A percentile compares a stretch with the other conserved stretches of the same genome.
Evolutionary conservation across 2,888 invertebrate genomes (phyloP).

Genomic region (Drosophila vallismaia): DNA sequence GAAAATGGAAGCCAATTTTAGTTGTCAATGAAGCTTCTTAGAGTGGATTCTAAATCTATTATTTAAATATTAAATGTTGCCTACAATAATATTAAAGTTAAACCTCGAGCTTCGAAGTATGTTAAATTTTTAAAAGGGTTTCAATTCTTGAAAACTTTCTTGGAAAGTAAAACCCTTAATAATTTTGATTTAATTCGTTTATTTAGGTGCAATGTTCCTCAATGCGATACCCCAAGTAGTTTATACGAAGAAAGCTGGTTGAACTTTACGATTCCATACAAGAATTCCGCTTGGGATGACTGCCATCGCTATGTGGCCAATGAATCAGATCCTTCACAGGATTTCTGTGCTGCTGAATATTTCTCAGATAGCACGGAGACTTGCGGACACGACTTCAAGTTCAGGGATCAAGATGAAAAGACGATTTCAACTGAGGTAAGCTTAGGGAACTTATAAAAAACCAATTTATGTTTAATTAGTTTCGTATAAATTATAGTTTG

Average conservation of each 20-base stretch:
- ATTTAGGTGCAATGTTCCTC: conserved; percentile 81
- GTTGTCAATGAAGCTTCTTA: too few relatives aligned
- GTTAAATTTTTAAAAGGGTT: too few relatives aligned
- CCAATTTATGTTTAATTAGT: background rate
- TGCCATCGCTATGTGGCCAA: conserved; percentile 63
- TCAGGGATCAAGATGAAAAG: conserved; percentile 70
- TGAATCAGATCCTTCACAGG: conserved; percentile 45
- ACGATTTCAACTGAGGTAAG: conserved; percentile 80
- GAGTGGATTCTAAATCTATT: too few relatives aligned
- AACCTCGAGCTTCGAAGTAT: too few relatives aligned
- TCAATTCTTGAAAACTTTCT: too few relatives aligned
- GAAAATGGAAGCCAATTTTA: too few relatives aligned
- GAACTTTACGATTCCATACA: conserved; percentile 82
- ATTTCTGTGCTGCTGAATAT: conserved; percentile 82
- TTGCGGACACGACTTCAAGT: conserved; percentile 76
- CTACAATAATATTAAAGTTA: too few relatives aligned
- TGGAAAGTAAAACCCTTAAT: background rate
- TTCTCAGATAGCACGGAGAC: conserved; percentile 79
- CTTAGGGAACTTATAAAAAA: too few relatives aligned
- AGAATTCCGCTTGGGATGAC: conserved; percentile 59
- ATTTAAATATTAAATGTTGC: too few relatives aligned
- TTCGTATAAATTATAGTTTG: conserved; percentile 58
- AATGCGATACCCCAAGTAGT: conserved; percentile 80
- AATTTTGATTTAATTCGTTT: background rate
- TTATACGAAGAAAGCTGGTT: conserved; percentile 85